phyloP scores from a whole-genome alignment of 2,797 vertebrate species.

The Emys orbicularis region DNA sequence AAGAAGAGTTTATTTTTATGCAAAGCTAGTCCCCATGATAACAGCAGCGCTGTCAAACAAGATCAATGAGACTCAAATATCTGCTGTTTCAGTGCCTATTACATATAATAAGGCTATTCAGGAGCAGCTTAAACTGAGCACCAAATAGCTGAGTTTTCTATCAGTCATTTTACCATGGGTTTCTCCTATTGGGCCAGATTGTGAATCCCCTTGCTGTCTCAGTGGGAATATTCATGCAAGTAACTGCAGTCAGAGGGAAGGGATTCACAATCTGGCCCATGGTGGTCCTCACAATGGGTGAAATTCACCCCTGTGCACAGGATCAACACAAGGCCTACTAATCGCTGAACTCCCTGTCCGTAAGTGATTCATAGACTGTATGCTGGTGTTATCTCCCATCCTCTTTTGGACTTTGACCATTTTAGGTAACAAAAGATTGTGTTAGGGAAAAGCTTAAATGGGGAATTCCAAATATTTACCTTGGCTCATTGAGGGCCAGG shows the following conservation, averaged over 20 bases:
- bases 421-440: not conserved
- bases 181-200: not conserved
- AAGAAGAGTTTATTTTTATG: not conserved
- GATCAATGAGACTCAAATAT: accelerated
- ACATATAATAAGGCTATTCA: not conserved
- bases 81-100: not conserved
- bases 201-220: not conserved
- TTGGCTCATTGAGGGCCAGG: not conserved
- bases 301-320: accelerated
- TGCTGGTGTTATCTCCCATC: not conserved
- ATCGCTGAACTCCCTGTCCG: not conserved
- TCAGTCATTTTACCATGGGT: not conserved
- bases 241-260: not conserved
- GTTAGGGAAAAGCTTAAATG: not conserved
- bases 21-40: not conserved
- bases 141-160: not conserved
- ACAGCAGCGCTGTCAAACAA: not conserved
- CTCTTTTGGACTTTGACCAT: not conserved
- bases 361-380: not conserved
- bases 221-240: not conserved
- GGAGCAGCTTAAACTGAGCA: accelerated
- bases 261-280: not conserved
- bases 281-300: accelerated
- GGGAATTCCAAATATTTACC: not conserved
- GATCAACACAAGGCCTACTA: not conserved